Conservation (phyloP, 2,113 vertebrate species). For the Psittacula cyanocephala region DNA sequence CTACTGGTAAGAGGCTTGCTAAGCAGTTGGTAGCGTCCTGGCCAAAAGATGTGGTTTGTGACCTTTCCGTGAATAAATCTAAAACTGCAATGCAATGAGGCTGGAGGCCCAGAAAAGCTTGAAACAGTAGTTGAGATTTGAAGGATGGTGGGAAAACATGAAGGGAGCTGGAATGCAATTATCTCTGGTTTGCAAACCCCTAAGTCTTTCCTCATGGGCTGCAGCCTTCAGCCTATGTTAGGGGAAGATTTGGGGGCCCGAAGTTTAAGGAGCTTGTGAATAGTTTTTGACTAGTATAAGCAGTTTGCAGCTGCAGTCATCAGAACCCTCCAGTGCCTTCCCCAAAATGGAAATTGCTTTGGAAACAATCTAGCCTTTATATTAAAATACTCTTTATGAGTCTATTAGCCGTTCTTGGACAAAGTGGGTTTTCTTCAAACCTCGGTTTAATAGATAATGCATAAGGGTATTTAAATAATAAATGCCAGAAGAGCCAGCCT, state of each 20-base stretch:
- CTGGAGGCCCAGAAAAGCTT: not conserved
- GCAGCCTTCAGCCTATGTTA: not conserved
- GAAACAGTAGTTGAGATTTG: not conserved
- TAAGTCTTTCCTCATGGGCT: not conserved
- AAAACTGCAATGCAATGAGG: not conserved
- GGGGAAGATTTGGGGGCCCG: not conserved
- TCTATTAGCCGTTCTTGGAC: not conserved
- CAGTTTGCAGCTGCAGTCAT: not conserved
- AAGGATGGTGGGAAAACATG: not conserved
- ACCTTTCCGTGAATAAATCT: not conserved
- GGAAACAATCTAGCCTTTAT: not conserved
- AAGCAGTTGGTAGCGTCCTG: not conserved
- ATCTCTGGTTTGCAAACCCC: not conserved
- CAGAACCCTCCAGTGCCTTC: not conserved
- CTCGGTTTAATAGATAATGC: not conserved
- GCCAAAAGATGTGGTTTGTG: constrained; percentile 20
- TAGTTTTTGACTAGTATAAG: not conserved
- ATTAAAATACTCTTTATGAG: not conserved
- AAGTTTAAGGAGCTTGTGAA: not conserved
- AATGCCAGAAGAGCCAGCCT: not conserved
- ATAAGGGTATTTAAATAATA: not conserved
- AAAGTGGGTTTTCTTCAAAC: not conserved
- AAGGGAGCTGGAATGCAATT: not conserved
- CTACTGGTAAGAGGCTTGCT: not conserved
- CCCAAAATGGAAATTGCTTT: not conserved